Conservation (phyloP, 2,113 vertebrate genomes). For the Leucopternis melanops region DNA sequence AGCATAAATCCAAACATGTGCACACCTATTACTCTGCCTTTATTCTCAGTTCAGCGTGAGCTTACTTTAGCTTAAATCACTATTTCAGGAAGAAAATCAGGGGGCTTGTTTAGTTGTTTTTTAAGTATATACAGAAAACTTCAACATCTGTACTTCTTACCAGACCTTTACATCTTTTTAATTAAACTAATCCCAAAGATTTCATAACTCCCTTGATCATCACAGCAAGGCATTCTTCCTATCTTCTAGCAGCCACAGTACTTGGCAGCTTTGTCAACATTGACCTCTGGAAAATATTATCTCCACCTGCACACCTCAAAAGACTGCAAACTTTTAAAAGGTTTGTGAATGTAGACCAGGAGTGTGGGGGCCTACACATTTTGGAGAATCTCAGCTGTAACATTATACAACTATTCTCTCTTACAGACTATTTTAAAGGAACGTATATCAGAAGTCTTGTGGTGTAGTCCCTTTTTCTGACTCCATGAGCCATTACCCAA, state of each 20-base stretch:
- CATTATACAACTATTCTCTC: neutral
- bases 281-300: neutral
- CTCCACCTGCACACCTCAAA: no score
- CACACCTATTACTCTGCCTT: neutral
- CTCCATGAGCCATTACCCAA: neutral
- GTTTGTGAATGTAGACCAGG: neutral
- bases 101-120: neutral
- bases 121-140: neutral
- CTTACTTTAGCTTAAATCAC: neutral
- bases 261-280: neutral
- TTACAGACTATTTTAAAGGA: neutral
- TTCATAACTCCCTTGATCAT: neutral
- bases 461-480: neutral
- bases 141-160: neutral
- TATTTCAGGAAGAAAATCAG: neutral
- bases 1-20: neutral
- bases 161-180: neutral
- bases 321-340: neutral
- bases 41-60: neutral
- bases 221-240: neutral
- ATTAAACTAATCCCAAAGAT: neutral
- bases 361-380: rapidly evolving
- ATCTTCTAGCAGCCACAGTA: neutral
- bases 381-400: neutral
- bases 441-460: neutral